Evolutionary conservation across 1,140 invertebrate genomes (phyloP).

Genomic region (Thrips palmi): DNA sequence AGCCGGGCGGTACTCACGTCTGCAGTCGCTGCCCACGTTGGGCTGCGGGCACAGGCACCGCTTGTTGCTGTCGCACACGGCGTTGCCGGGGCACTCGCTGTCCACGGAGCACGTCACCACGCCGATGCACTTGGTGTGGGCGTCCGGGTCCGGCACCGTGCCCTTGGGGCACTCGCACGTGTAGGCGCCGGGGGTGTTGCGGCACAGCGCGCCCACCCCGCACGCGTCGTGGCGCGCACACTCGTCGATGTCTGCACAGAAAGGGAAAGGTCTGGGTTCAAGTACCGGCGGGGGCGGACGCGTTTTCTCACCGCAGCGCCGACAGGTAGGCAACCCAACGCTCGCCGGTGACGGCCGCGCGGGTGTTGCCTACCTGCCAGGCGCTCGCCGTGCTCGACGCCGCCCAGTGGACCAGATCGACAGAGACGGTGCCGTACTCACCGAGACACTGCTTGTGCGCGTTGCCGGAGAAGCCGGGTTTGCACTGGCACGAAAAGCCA

Average conservation of each 20-base stretch:
- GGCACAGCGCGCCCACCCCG: conserved; percentile 59
- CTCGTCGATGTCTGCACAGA: conserved; percentile 55
- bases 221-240: conserved; percentile 46
- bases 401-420: too few relatives aligned
- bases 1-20: conserved; percentile 44
- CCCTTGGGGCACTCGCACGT: conserved; percentile 62
- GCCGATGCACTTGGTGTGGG: conserved; percentile 52
- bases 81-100: conserved; percentile 71
- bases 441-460: conserved; percentile 52
- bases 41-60: conserved; percentile 76
- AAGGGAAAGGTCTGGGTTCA: conserved; percentile 11
- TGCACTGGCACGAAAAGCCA: conserved; percentile 57
- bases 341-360: too few relatives aligned
- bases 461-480: conserved; percentile 60
- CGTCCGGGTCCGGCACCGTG: conserved; percentile 64
- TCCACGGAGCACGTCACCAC: conserved; percentile 55
- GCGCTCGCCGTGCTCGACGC: too few relatives aligned
- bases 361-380: too few relatives aligned
- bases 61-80: conserved; percentile 57
- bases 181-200: conserved; percentile 57
- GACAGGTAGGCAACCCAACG: too few relatives aligned
- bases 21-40: conserved; percentile 76
- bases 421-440: too few relatives aligned
- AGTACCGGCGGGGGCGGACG: too few relatives aligned
- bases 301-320: too few relatives aligned